Evolutionary conservation across 2,888 invertebrate genomes (phyloP).

Genomic region (Phragmatobia fuliginosa): DNA sequence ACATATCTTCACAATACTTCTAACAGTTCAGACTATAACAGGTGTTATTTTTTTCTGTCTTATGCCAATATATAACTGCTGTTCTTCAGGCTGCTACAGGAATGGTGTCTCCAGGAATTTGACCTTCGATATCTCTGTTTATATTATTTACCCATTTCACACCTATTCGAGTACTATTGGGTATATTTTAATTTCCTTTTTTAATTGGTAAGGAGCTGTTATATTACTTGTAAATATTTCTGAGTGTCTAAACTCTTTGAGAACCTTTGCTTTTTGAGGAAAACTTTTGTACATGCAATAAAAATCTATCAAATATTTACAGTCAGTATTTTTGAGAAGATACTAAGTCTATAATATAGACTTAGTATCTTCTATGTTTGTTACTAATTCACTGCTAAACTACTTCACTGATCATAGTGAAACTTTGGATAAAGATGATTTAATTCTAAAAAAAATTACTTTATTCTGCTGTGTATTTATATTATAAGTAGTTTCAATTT

Average conservation of each 20-base stretch:
- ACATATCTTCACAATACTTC: constrained; percentile 19
- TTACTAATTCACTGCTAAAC: no score
- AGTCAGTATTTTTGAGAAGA: no score
- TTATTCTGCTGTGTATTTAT: no score
- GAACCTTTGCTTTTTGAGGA: not conserved
- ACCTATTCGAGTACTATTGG: constrained; percentile 22
- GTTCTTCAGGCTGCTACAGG: constrained; percentile 14
- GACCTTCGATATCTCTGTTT: constrained; percentile 36
- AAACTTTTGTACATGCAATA: not conserved
- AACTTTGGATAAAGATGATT: no score
- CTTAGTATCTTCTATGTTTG: no score
- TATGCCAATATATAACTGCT: constrained; percentile 29
- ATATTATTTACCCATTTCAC: constrained; percentile 37
- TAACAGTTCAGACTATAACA: constrained; percentile 6
- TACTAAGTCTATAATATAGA: no score
- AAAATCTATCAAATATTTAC: not conserved
- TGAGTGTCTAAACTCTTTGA: not conserved
- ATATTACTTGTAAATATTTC: not conserved
- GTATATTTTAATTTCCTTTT: constrained; percentile 24
- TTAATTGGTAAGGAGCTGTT: constrained; percentile 29
- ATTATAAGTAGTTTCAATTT: no score
- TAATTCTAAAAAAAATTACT: no score
- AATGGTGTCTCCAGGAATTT: constrained; percentile 18
- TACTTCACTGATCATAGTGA: no score
- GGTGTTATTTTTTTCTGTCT: constrained; percentile 21